Evolutionary conservation across 2,888 invertebrate species (phyloP).

Genomic region (Epinotia ramella): DNA sequence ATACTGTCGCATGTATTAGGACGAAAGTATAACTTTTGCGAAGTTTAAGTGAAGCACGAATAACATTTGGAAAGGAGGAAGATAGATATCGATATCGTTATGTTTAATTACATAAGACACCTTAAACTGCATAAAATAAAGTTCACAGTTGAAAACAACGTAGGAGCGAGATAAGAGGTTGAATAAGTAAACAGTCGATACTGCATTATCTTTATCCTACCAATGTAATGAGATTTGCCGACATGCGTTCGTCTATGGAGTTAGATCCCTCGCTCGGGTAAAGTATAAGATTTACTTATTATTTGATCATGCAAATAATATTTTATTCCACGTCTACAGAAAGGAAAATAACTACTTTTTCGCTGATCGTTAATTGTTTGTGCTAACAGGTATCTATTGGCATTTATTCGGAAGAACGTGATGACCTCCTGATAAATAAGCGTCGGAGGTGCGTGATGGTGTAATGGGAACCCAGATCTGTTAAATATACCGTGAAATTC

Average conservation of each 20-base stretch:
- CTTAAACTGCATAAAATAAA: neutral
- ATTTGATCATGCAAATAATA: conserved; percentile 67
- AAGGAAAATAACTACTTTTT: conserved; percentile 31
- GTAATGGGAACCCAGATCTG: no score
- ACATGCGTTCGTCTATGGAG: conserved; percentile 69
- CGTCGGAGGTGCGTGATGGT: no score
- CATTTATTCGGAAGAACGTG: neutral
- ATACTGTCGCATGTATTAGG: conserved; percentile 20
- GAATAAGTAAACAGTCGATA: conserved; percentile 46
- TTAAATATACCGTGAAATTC: no score
- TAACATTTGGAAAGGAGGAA: conserved; percentile 66
- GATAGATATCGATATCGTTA: conserved; percentile 55
- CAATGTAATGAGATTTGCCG: conserved; percentile 76
- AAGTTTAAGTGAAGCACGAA: conserved; percentile 59
- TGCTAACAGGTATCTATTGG: conserved; percentile 7
- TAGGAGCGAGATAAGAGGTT: conserved; percentile 4
- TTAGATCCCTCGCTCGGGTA: conserved; percentile 56
- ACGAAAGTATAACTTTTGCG: conserved; percentile 48
- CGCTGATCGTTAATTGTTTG: conserved; percentile 16
- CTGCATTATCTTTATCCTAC: conserved; percentile 76
- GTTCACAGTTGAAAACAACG: neutral
- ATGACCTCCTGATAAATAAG: neutral
- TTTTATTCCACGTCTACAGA: conserved; percentile 45
- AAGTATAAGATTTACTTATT: conserved; percentile 63
- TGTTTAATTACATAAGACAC: neutral